Conservation (phyloP, 2,797 vertebrate species). For the Todus mexicanus region DNA sequence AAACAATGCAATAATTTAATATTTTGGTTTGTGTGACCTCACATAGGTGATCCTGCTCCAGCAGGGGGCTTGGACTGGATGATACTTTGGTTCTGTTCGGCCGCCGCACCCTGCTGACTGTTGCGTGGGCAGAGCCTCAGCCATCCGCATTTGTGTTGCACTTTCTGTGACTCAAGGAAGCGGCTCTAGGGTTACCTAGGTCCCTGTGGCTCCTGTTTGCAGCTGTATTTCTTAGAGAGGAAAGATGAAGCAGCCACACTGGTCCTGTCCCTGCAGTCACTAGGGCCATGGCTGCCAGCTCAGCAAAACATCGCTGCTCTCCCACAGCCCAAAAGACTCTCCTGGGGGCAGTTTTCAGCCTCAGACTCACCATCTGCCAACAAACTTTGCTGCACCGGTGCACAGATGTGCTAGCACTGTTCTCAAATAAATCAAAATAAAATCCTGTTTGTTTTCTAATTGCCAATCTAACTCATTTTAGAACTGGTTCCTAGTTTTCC, state of each 20-base stretch:
- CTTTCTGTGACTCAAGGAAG: neutral
- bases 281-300: neutral
- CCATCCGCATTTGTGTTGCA: rapidly evolving
- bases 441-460: neutral
- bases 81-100: no score
- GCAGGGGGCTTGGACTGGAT: no score
- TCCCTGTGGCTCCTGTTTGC: neutral
- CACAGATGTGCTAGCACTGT: rapidly evolving
- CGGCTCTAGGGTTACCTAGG: neutral
- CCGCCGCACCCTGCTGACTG: no score
- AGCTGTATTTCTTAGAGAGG: neutral
- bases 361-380: neutral
- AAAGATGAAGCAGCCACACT: neutral
- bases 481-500: neutral
- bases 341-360: neutral
- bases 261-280: neutral
- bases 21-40: no score
- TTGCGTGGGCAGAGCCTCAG: neutral
- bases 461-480: neutral
- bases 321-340: neutral
- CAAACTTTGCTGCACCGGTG: neutral
- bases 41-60: no score
- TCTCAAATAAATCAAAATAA: neutral
- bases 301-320: neutral
- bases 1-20: no score